Percentiles rank a stretch among this genome's conserved stretches.
Evolutionary conservation across 2,113 vertebrate species (phyloP).

Genomic region (Lophura nycthemera): DNA sequence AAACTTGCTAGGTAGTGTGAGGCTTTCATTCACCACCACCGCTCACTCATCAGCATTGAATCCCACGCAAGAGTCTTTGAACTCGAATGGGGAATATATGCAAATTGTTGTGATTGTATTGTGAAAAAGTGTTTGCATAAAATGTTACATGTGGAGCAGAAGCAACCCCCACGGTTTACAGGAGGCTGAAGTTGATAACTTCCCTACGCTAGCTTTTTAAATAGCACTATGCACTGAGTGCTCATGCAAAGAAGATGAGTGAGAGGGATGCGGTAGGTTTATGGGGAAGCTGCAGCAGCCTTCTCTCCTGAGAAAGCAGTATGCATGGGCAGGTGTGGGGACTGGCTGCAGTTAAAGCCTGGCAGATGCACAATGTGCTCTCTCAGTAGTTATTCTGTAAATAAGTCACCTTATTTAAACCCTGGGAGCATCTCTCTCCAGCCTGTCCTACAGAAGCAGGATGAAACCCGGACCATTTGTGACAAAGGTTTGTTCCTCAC

Average conservation of each 20-base stretch:
- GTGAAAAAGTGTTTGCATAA: conserved; percentile 53
- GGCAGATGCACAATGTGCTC: background rate
- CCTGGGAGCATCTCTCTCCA: background rate
- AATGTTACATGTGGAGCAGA: background rate
- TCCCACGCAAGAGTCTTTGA: background rate
- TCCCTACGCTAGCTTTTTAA: conserved; percentile 27
- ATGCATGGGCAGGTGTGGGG: background rate
- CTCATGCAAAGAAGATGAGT: background rate
- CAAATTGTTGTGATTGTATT: background rate
- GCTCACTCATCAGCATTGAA: background rate
- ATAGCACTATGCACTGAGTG: background rate
- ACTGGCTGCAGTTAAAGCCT: background rate
- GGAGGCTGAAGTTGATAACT: background rate
- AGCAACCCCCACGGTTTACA: background rate
- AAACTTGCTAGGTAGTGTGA: background rate
- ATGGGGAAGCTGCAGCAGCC: background rate
- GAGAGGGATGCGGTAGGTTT: background rate
- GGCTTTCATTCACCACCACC: background rate
- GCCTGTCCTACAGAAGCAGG: background rate
- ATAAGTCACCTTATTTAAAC: background rate
- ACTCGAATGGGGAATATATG: background rate
- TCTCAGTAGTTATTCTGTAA: background rate
- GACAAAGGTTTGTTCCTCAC: background rate
- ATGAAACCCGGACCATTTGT: background rate
- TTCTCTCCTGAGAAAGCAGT: background rate